These are phyloP conservation scores for Fissipunctia ypsillon DNA, from an alignment of 2,888 invertebrate species.

Conservation along the genomic window DNA sequence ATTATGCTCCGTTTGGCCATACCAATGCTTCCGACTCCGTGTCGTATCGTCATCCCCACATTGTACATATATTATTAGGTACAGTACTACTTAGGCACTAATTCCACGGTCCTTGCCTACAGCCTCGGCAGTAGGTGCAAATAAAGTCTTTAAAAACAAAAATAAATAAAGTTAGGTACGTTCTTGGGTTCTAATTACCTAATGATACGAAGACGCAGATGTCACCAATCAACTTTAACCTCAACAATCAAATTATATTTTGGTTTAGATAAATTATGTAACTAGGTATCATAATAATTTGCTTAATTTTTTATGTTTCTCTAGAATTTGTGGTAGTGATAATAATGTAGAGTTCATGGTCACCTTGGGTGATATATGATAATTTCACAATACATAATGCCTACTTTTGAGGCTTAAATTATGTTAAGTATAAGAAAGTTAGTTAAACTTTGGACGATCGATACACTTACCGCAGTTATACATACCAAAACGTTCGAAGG, in stretches of 20 bases:
- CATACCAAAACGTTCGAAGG: neutral
- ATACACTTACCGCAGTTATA: constrained; percentile 1
- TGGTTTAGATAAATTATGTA: constrained; percentile 19
- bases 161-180: neutral
- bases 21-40: no score
- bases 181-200: neutral
- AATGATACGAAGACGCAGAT: neutral
- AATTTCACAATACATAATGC: neutral
- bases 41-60: no score
- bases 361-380: constrained; percentile 18
- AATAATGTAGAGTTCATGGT: constrained; percentile 9
- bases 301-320: constrained; percentile 5
- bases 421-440: neutral
- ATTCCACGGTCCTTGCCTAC: neutral
- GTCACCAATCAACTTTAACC: constrained; percentile 43
- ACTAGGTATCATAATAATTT: neutral
- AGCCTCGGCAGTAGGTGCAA: no score
- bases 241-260: constrained; percentile 21
- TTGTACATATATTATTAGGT: neutral
- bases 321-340: constrained; percentile 8
- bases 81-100: neutral
- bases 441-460: neutral
- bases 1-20: no score
- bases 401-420: neutral
- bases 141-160: neutral